Conservation (phyloP, 2,113 vertebrate genomes). For the Tragelaphus strepsiceros region DNA sequence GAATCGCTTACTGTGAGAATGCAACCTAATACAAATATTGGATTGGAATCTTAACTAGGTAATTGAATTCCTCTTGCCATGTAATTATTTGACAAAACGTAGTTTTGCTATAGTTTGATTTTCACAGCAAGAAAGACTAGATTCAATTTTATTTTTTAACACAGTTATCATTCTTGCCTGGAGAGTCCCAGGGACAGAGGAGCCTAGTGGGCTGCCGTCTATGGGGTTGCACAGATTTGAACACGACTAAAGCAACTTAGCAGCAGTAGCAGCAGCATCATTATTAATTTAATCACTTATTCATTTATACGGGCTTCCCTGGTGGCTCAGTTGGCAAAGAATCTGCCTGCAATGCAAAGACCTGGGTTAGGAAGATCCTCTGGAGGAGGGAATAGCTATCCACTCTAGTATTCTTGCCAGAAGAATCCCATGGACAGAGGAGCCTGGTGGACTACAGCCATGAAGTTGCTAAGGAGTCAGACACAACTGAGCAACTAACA, state of each 20-base stretch:
- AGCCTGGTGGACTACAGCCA: background rate
- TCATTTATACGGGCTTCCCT: background rate
- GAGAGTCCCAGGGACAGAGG: no score
- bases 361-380: background rate
- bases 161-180: background rate
- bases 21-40: background rate
- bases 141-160: background rate
- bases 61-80: background rate
- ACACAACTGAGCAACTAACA: background rate
- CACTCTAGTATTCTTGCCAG: background rate
- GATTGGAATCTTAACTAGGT: background rate
- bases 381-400: background rate
- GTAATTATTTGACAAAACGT: background rate
- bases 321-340: background rate
- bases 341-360: background rate
- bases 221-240: no score
- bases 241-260: no score
- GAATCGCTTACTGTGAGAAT: background rate
- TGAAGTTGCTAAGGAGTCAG: no score
- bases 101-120: background rate
- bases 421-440: background rate
- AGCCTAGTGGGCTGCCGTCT: no score
- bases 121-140: background rate
- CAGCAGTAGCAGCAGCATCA: background rate
- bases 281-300: background rate